These are phyloP conservation scores for Euschistus heros DNA, from an alignment of 1,140 invertebrate genomes.

Conservation along the genomic window DNA sequence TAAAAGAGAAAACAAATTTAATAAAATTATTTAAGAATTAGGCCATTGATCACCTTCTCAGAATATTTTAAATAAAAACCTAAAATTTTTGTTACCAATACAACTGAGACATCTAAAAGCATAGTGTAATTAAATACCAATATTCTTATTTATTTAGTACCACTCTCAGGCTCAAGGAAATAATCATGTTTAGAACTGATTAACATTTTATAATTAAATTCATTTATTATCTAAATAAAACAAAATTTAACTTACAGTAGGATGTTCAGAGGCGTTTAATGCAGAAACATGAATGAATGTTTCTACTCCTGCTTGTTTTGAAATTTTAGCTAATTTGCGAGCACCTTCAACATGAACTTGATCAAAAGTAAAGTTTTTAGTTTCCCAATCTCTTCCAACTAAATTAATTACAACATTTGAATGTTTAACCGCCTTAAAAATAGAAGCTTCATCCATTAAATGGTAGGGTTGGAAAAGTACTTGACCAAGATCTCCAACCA, in stretches of 20 bases:
- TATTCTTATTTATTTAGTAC: no score
- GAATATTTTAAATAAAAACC: no score
- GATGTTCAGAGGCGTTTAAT: slow-evolving; percentile 56
- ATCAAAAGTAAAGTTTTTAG: slow-evolving; percentile 72
- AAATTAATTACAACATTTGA: slow-evolving; percentile 97
- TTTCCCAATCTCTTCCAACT: slow-evolving; percentile 84
- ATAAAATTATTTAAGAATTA: no score
- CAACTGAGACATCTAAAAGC: no score
- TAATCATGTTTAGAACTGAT: no score
- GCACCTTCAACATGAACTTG: slow-evolving; percentile 72
- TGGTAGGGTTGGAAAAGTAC: slow-evolving; percentile 80
- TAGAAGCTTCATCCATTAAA: slow-evolving; percentile 77
- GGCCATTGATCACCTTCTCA: no score
- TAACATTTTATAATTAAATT: no score
- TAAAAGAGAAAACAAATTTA: no score
- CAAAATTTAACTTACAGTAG: slow-evolving; percentile 32
- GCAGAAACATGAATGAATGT: slow-evolving; percentile 76
- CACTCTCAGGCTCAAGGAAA: no score
- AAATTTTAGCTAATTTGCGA: slow-evolving; percentile 59
- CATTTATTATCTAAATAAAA: no score
- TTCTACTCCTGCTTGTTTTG: slow-evolving; percentile 64
- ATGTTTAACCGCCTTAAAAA: slow-evolving; percentile 78
- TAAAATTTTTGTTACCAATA: no score
- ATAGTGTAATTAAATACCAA: no score
- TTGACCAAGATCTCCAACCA: slow-evolving; percentile 91